Percentiles rank a stretch among this genome's conserved stretches.
phyloP scores from a whole-genome alignment of 2,888 invertebrate genomes.

The Philereme vetulata region DNA sequence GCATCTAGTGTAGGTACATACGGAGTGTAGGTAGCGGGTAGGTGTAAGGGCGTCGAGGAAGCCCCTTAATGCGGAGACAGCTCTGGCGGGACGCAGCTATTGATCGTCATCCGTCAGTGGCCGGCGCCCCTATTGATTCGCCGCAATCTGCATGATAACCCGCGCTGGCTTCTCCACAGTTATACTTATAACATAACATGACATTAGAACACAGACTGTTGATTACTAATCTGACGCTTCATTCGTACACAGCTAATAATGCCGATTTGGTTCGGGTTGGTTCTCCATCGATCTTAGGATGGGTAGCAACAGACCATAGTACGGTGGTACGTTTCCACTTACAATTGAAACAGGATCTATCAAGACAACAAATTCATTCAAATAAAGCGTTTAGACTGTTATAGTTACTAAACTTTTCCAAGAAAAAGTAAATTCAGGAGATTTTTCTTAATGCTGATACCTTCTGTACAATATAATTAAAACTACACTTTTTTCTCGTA shows the following conservation, averaged over 20 bases:
- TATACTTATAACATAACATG: constrained; percentile 48
- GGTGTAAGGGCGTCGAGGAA: constrained; percentile 82
- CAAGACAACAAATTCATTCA: neutral
- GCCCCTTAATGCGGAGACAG: constrained; percentile 83
- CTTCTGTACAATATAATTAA: too few species aligned
- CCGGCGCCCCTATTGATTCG: constrained; percentile 82
- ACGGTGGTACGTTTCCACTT: too few species aligned
- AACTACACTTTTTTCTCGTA: too few species aligned
- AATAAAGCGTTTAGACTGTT: neutral
- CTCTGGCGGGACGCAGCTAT: constrained; percentile 77
- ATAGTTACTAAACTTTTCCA: neutral
- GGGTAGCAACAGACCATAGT: neutral
- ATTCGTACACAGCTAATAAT: neutral
- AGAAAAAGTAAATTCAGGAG: neutral
- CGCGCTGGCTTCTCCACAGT: constrained; percentile 70
- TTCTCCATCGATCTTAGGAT: constrained; percentile 14
- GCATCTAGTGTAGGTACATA: constrained; percentile 48
- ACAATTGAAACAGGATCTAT: neutral
- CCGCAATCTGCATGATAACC: constrained; percentile 84
- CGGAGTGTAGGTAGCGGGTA: constrained; percentile 70
- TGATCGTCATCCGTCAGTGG: constrained; percentile 83
- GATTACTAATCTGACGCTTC: constrained; percentile 42
- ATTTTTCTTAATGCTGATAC: neutral
- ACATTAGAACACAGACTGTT: constrained; percentile 58
- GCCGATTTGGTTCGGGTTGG: constrained; percentile 5